Base-by-base conservation (phyloP, 2,797 vertebrate species). In the Apogon hyalosoma region DNA sequence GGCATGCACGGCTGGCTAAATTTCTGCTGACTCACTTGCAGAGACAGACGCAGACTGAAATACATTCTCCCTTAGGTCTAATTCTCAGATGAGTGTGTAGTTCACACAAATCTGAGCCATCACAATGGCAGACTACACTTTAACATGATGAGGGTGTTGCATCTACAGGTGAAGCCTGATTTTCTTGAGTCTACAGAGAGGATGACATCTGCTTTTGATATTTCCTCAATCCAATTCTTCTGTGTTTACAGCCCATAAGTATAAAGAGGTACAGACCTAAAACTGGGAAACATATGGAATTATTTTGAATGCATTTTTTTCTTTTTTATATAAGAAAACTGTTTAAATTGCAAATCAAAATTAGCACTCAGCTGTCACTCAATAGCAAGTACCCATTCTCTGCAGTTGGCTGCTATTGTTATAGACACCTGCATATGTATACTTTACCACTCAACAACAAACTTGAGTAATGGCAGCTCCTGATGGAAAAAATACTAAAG, bases 81-180 rank as follows among this genome's bases (percentile, higher is more conserved):
- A 82, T 82, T 74, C 82, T 52, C 69, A 75, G 62, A 72, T 10
- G 61, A 79, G 75, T 49, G 63, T 70, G 62, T 74, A 9, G 73
- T 63, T 63, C 60, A 46, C 43, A 58, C 11, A 42, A 45, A 39
- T 24, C 36, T 41, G 50, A 18, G 52, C 51, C 24, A 67, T 40
- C 33, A 42, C 14, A 41, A 68, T 45, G 40, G 42, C 43, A 73
- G 67, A 70, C 18, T 74, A 52, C 41, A 63, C 38, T 11, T 59
- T 61, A 13, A 18, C 4, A 28, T 57, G 61, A 70, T 64, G 57
- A 68, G 61, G 31, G 43, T 67, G 60, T 76, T 33, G 46, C 54
- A 50, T n/a, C 39, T 42, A 49, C 4, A 43, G 19, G 33, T 16
- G 18, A 63, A 39, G 21, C 57, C 46, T 16, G 43, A 33, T 59